Conservation (phyloP, 1,140 invertebrate genomes). For the Myzus persicae region DNA sequence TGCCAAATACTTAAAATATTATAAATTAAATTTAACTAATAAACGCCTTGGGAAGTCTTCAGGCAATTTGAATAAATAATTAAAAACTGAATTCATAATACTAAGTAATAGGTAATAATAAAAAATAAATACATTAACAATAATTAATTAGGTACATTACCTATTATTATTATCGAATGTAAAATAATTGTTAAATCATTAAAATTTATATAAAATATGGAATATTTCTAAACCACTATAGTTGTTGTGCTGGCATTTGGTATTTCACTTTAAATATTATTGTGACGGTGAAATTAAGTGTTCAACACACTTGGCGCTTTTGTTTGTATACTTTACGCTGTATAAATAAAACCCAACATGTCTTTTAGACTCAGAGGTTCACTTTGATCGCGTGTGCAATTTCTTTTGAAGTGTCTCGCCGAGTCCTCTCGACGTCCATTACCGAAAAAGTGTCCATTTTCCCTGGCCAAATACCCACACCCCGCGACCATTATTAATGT, state of each 20-base stretch:
- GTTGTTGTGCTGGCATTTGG: not conserved
- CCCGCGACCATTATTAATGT: constrained; percentile 6
- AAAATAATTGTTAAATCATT: not conserved
- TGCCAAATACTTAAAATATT: not conserved
- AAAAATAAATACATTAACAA: not conserved
- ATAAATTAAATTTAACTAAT: not conserved
- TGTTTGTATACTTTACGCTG: not conserved
- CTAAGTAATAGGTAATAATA: no score
- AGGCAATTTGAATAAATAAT: no score
- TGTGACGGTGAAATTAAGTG: not conserved
- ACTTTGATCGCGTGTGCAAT: constrained; percentile 24
- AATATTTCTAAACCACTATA: not conserved
- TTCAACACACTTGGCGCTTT: not conserved
- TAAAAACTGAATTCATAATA: no score
- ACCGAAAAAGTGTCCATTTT: constrained; percentile 45
- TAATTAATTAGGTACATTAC: not conserved
- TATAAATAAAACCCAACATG: constrained; percentile 32
- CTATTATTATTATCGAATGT: not conserved
- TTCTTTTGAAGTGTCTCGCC: constrained; percentile 32
- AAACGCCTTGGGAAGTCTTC: not conserved
- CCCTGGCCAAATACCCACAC: not conserved
- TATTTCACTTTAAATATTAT: constrained; percentile 24
- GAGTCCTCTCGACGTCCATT: constrained; percentile 39
- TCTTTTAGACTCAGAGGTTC: not conserved
- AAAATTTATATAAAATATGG: not conserved